Conservation (phyloP, 2,113 vertebrate species). For the Ancistrus triradiatus region DNA sequence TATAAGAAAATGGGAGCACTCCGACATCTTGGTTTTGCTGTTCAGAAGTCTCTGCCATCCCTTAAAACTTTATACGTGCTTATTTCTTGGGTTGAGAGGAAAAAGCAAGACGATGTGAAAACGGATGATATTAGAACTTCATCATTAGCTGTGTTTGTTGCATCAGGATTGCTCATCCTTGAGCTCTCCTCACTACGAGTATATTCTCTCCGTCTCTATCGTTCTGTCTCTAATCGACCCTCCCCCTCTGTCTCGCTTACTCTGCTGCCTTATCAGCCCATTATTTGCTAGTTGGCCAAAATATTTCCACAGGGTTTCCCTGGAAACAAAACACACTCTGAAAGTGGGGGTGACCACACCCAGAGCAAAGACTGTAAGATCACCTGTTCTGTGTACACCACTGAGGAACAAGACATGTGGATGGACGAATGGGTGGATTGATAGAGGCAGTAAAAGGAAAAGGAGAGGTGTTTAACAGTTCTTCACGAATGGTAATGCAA, state of each 20-base stretch:
- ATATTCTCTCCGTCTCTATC: neutral
- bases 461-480: conserved; percentile 6
- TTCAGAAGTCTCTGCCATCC: too few species aligned
- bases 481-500: conserved; percentile 13
- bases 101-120: too few species aligned
- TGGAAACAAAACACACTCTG: conserved; percentile 64
- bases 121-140: too few species aligned
- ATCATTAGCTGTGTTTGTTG: too few species aligned
- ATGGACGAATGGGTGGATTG: neutral
- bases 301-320: conserved; percentile 61
- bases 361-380: conserved; percentile 2
- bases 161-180: conserved; percentile 13
- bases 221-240: conserved; percentile 19
- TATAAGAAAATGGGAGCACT: too few species aligned
- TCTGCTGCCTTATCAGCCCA: conserved; percentile 50
- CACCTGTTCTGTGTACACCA: neutral
- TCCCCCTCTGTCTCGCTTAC: conserved; percentile 11
- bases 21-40: too few species aligned
- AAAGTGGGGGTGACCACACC: conserved; percentile 39
- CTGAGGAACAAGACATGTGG: neutral
- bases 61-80: too few species aligned
- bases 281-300: conserved; percentile 50
- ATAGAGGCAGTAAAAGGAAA: neutral
- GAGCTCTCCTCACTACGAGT: neutral
- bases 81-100: too few species aligned